Base-by-base conservation (phyloP, 2,888 invertebrate genomes). In the Thyatira batis region DNA sequence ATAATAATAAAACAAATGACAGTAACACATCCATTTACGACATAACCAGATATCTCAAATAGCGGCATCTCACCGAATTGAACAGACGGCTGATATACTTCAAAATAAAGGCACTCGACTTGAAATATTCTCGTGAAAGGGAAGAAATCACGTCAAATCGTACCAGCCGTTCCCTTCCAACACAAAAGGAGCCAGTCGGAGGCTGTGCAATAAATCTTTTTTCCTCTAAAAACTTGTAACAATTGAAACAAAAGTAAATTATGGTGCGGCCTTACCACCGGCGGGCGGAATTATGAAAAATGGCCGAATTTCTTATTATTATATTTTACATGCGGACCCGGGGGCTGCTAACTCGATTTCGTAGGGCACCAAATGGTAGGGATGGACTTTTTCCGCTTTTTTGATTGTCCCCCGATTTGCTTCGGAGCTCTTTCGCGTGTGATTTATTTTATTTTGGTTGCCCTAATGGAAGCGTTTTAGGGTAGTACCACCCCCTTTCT, bases 201-300 rank as follows among this genome's bases (percentile, higher is more conserved):
- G 77, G 65, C 73, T 70, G 69, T 71, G 63, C 73, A 83, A 87
- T 84, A 85, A 87, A 87, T 88, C 80, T 82, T 79, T 70, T 73
- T 69, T 76, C 73, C 69, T 76, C 74, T 78, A 71, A 67, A 78
- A 82, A 84, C 78, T 85, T 77, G 69, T 78, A 83, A 87, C 87
- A 85, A 90, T 89, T 89, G 89, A 87, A 89, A 90, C 87, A 87
- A 89, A 89, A 84, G 86, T 89, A 89, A 89, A 87, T 89, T 88
- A 87, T 80, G 78, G 72, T 63, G 61, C 63, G 69, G 70, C 57
- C 68, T 58, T 72, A 60, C 73, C 73, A 69, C 68, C 65, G 78
- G 76, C 61, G 61, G 60, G 65, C 61, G 63, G 80, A 84, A 83
- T 87, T 87, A 87, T 87, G 84, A 90, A 82, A 83, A 87, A 89